Base-by-base conservation (phyloP, 2,113 vertebrate species). In the human region DNA sequence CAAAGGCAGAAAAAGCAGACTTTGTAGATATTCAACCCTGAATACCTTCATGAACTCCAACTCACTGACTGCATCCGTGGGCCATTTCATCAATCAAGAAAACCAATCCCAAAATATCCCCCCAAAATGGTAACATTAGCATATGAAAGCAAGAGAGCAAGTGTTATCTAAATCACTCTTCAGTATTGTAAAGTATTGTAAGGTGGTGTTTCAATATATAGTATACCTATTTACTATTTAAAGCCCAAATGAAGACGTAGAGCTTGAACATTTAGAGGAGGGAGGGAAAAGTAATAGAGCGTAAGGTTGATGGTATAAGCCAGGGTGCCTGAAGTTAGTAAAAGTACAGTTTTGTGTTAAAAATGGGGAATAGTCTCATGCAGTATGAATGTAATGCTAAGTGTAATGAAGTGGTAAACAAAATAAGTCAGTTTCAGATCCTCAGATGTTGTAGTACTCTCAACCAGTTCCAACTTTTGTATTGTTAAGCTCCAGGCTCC, bases 31-130 rank as follows among this genome's bases (percentile, higher is more conserved):
- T 45, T 64, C 20, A 70, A 6, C 3, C 25, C n/a, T 4, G 6
- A 50, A 48, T 17, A 61, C 22, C 6, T 40, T 95, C 48, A 68
- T 25, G 20, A 45, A 64, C 22, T 93, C 52, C 32, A 48, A 32
- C 16, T 73, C 3, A 66, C 30, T 70, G 38, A 59, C 2, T 40
- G 38, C 6, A 78, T 16, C 0, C 0, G 30, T 13, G 20, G 0
- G 1, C 11, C 8, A 55, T 48, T 84, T 92, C 27, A 27, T 52
- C 23, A 38, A 87, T 85, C 35, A 78, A 80, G 22, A 57, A 76
- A 75, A 14, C 4, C 9, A 10, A 70, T 73, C 25, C 66, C 52
- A 61, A 57, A 40, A 78, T 5, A 30, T 66, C 25, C 16, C 7
- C 45, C 45, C 25, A 75, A 25, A 11, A 22, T 11, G 14, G 5